These are phyloP conservation scores for Indri indri DNA, from an alignment of 2,113 vertebrate species.

Conservation along the genomic window DNA sequence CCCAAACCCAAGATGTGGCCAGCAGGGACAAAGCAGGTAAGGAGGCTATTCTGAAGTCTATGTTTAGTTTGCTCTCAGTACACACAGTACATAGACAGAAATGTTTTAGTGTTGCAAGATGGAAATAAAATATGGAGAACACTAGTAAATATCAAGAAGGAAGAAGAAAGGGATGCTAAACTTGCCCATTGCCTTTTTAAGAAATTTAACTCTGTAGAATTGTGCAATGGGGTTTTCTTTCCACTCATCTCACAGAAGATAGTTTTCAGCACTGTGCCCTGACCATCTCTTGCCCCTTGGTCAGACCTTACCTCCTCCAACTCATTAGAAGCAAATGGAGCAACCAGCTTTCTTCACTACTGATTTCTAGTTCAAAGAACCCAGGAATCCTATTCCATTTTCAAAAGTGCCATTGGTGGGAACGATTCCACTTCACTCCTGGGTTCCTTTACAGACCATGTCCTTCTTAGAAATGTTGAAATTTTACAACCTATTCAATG, in stretches of 20 bases:
- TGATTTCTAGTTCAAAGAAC: slow-evolving; percentile 17
- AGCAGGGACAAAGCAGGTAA: background rate
- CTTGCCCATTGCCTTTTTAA: background rate
- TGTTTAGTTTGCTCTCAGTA: background rate
- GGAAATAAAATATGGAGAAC: background rate
- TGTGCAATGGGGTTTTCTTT: background rate
- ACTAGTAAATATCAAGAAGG: background rate
- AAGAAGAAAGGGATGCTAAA: background rate
- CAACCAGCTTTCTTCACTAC: background rate
- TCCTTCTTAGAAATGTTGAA: background rate
- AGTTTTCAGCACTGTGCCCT: background rate
- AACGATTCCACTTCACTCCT: background rate
- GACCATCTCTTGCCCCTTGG: background rate
- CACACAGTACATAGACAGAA: background rate
- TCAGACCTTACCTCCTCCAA: background rate
- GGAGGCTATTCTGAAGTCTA: background rate
- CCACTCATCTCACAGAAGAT: background rate
- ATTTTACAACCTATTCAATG: background rate
- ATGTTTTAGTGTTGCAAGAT: background rate
- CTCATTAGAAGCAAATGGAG: slow-evolving; percentile 13
- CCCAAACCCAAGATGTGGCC: background rate
- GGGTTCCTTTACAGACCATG: background rate
- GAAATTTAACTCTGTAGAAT: background rate
- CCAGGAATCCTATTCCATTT: slow-evolving; percentile 9
- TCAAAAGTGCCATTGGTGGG: slow-evolving; percentile 13